Evolutionary conservation across 2,888 invertebrate species (phyloP).

Genomic region (Cotesia congregata): DNA sequence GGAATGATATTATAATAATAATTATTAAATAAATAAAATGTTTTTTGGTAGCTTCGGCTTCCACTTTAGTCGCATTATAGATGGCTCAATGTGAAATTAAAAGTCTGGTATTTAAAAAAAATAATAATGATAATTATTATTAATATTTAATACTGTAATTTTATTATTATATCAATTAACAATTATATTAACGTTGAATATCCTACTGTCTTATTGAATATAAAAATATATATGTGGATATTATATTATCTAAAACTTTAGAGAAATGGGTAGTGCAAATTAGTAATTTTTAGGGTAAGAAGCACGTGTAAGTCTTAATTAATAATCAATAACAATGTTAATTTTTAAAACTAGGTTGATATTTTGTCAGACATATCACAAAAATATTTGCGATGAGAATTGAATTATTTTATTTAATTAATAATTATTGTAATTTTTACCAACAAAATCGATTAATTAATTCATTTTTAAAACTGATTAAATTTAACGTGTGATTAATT

Average conservation of each 20-base stretch:
- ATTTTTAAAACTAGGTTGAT: not conserved
- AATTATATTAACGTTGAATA: slow-evolving; percentile 37
- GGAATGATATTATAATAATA: slow-evolving; percentile 8
- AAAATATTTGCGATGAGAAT: not conserved
- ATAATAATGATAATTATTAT: slow-evolving; percentile 36
- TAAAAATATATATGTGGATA: not conserved
- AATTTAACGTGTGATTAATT: not conserved
- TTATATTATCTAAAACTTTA: slow-evolving; percentile 27
- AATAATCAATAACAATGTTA: not conserved
- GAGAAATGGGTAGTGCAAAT: not conserved
- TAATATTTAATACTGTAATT: not conserved
- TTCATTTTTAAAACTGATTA: not conserved
- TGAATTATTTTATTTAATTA: not conserved
- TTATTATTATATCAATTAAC: slow-evolving; percentile 41
- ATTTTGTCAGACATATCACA: not conserved
- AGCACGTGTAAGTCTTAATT: slow-evolving; percentile 13
- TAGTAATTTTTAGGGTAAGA: slow-evolving; percentile 1
- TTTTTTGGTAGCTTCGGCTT: slow-evolving; percentile 54
- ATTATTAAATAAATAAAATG: slow-evolving; percentile 36
- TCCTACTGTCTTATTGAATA: not conserved
- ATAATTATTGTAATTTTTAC: not conserved
- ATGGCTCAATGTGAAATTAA: slow-evolving; percentile 63
- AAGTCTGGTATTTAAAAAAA: slow-evolving; percentile 61
- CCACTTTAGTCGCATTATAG: slow-evolving; percentile 56
- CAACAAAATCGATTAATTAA: not conserved